Conservation (phyloP, 2,797 vertebrate species). For the Dryobates pubescens region DNA sequence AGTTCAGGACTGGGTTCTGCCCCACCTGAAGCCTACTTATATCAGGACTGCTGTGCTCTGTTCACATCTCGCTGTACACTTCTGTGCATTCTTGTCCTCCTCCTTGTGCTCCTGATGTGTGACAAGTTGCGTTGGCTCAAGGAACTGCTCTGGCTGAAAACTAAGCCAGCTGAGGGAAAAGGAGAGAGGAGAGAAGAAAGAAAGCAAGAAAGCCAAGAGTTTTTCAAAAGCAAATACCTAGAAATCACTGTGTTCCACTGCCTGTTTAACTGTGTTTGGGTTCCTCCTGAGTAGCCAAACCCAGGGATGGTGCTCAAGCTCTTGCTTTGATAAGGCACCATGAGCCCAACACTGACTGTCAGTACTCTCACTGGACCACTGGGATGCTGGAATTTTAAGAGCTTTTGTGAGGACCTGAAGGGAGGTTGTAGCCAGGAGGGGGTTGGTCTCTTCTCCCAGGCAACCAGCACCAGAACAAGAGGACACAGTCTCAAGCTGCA, state of each 20-base stretch:
- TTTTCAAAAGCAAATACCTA: neutral
- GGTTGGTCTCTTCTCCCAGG: no score
- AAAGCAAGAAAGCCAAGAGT: neutral
- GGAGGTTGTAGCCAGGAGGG: no score
- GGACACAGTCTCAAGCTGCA: no score
- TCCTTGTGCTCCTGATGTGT: neutral
- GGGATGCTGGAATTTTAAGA: neutral
- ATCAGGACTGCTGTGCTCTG: neutral
- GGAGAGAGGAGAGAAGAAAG: accelerated
- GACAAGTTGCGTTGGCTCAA: neutral
- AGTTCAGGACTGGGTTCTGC: neutral
- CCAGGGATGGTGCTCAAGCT: no score
- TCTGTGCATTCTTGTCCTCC: neutral
- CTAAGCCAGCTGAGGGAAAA: accelerated
- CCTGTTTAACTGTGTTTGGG: neutral
- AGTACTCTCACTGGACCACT: neutral
- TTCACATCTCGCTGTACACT: neutral
- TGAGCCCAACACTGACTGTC: neutral
- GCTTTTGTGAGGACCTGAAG: neutral
- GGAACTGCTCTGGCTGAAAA: neutral
- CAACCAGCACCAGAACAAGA: no score
- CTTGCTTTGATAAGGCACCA: neutral
- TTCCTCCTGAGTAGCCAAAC: neutral
- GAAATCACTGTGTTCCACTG: neutral
- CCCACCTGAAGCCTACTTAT: neutral